Evolutionary conservation across 2,113 vertebrate species (phyloP).

Genomic region (Stegastes partitus): DNA sequence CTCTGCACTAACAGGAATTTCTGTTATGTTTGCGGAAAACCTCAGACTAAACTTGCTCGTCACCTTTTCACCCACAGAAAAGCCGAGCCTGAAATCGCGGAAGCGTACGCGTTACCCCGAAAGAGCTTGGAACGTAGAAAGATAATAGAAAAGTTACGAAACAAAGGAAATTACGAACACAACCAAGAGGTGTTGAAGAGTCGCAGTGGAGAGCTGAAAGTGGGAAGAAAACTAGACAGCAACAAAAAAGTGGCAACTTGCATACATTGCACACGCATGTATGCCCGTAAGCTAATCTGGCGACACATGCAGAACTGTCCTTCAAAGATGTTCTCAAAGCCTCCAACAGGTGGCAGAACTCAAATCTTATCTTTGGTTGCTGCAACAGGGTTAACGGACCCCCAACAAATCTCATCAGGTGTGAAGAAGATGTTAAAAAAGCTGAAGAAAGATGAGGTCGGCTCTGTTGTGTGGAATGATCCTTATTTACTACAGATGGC

Average conservation of each 20-base stretch:
- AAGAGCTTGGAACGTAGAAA: slow-evolving; percentile 24
- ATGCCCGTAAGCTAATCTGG: slow-evolving; percentile 3
- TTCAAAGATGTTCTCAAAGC: neutral
- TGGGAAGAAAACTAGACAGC: neutral
- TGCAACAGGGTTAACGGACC: slow-evolving; percentile 17
- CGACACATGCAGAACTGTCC: slow-evolving; percentile 51
- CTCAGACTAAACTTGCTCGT: slow-evolving; percentile 47
- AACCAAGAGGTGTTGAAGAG: slow-evolving; percentile 49
- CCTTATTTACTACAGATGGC: slow-evolving; percentile 52
- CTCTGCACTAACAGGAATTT: slow-evolving; percentile 36
- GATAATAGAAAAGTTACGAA: slow-evolving; percentile 19
- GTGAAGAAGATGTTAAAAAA: slow-evolving; percentile 40
- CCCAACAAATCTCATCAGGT: slow-evolving; percentile 9
- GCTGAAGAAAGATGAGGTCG: slow-evolving; percentile 51
- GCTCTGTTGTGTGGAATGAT: slow-evolving; percentile 34
- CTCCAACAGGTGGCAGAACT: neutral
- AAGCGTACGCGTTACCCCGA: slow-evolving; percentile 1
- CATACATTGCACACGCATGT: slow-evolving; percentile 64
- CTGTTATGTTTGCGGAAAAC: slow-evolving; percentile 66
- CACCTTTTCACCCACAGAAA: slow-evolving; percentile 55
- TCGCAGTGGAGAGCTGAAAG: slow-evolving; percentile 33
- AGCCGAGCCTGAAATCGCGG: slow-evolving; percentile 38
- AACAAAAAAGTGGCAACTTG: slow-evolving; percentile 28
- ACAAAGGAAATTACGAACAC: slow-evolving; percentile 60
- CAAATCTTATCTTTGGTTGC: slow-evolving; percentile 27